Evolutionary conservation across 2,888 invertebrate species (phyloP).

Genomic region (Sinopyrophorus schimmeli): DNA sequence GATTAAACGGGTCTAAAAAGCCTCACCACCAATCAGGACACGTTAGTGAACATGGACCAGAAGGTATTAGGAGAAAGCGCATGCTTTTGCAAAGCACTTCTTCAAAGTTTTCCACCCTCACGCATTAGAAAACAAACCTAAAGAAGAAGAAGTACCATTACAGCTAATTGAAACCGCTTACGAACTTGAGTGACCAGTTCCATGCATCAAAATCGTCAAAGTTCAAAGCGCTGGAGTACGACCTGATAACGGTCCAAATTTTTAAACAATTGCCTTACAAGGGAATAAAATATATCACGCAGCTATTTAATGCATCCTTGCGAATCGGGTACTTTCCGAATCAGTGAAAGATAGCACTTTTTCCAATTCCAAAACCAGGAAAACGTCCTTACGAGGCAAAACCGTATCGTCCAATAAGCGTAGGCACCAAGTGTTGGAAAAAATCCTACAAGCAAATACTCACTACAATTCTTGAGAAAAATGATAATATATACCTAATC

Average conservation of each 20-base stretch:
- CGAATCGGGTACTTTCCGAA: background rate
- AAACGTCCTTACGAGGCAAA: background rate
- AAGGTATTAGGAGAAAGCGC: background rate
- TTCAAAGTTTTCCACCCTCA: background rate
- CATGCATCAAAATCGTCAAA: background rate
- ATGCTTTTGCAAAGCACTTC: background rate
- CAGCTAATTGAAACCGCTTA: background rate
- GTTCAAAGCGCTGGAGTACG: background rate
- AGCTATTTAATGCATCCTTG: conserved; percentile 2
- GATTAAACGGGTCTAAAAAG: background rate
- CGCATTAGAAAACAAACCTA: background rate
- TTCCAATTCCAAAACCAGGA: conserved; percentile 1
- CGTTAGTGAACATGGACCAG: no score
- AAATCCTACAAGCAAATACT: conserved; percentile 1
- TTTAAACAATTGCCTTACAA: background rate
- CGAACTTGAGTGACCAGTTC: background rate
- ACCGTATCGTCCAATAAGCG: background rate
- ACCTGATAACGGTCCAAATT: background rate
- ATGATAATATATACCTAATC: background rate
- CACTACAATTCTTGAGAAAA: background rate
- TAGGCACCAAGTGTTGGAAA: conserved; percentile 2
- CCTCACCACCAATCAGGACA: no score
- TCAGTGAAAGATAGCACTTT: conserved; percentile 2
- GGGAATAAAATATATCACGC: conserved; percentile 5
- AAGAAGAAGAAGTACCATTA: background rate